These are phyloP conservation scores for Aspiorhynchus laticeps DNA, from an alignment of 2,113 vertebrate species.

Conservation along the genomic window DNA sequence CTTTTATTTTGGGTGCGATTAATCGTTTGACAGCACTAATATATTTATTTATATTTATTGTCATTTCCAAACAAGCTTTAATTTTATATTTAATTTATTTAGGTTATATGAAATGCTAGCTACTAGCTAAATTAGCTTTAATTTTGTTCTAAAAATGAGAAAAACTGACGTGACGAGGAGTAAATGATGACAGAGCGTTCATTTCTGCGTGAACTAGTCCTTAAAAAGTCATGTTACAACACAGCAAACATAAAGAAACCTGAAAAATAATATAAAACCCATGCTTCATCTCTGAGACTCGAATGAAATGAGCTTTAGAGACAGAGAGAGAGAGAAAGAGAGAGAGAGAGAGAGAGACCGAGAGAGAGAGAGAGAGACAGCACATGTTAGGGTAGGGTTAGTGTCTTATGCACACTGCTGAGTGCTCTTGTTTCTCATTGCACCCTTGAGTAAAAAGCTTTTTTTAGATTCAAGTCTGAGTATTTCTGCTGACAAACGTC, in stretches of 20 bases:
- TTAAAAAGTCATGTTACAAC: conserved; percentile 31
- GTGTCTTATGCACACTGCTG: background rate
- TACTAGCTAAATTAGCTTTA: no score
- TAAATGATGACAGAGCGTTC: background rate
- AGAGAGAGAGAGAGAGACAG: background rate
- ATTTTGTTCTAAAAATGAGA: no score
- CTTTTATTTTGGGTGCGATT: no score
- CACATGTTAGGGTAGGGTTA: conserved; percentile 17
- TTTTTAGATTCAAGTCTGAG: background rate
- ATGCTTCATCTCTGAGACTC: conserved; percentile 21
- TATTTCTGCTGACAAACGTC: background rate
- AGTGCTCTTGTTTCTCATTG: conserved; percentile 56
- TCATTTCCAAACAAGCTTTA: no score
- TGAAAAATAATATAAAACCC: background rate
- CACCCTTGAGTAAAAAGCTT: conserved; percentile 48
- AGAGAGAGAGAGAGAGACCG: background rate
- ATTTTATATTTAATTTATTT: no score
- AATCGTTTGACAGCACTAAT: no score
- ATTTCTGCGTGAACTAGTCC: background rate
- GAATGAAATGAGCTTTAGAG: conserved; percentile 20
- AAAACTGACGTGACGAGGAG: background rate
- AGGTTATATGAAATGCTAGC: no score
- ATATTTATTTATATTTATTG: background rate
- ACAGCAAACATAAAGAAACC: conserved; percentile 34
- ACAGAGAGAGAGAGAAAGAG: no score